Base-by-base conservation (phyloP, 1,140 invertebrate species). In the Drosophila takahashii region DNA sequence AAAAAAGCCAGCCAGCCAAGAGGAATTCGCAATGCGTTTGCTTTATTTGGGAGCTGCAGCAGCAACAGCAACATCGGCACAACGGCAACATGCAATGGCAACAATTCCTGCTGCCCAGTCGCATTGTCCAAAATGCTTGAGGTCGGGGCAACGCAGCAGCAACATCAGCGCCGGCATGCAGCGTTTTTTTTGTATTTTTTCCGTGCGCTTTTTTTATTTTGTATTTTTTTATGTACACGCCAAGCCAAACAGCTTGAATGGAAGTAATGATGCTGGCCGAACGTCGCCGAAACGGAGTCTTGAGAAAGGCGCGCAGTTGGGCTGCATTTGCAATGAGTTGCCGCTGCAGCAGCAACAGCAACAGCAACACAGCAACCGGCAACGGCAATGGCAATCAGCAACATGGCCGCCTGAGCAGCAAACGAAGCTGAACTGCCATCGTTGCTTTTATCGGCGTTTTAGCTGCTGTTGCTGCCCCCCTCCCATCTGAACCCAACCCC, bases 21-120 rank as follows among this genome's bases (percentile, higher is more conserved):
- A 90, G 79, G 86, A 90, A 90, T 90, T 86, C 67, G 73, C 86
- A 90, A 90, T 90, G 86, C 86, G 77, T 90, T 90, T 90, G 86
- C 86, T 90, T 90, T 90, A 90, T 90, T 90, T 90, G 86, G 77
- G 39, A 78, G 79, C 69, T 60, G 79, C 79, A 64, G 15, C 45
- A 27, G 41, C 72, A 48, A 56, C 77, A 47, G 81, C 77, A 60
- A 41, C 77, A 66, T 27, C 47, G 48, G 53, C 76, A 60, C 71
- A 45, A 58, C 78, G 34, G 81, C 78, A 62, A 64, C 83, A 83
- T 87, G 84, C 76, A 87, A 84, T 87, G 72, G 73, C 75, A 78
- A 78, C 77, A 64, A 67, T 73, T 78, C 42, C 64, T 56, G 54
- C 60, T 84, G 79, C 60, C 79, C 83, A 83, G 81, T 81, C 79